Evolutionary conservation across 2,113 vertebrate species (phyloP).

Genomic region (Neoarius graeffei): DNA sequence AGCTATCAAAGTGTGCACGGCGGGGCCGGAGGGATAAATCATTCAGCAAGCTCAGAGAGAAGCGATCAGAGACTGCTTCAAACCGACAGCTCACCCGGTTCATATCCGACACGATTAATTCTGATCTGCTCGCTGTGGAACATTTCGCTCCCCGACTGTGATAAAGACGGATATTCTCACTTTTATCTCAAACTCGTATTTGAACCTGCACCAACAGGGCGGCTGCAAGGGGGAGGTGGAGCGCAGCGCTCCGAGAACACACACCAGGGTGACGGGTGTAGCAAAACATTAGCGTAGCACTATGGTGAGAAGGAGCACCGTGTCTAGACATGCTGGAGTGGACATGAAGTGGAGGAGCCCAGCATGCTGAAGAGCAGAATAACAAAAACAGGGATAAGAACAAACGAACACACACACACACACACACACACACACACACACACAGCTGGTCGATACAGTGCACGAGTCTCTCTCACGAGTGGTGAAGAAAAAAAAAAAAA

Average conservation of each 20-base stretch:
- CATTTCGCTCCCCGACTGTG: slow-evolving; percentile 8
- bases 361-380: slow-evolving; percentile 9
- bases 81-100: slow-evolving; percentile 16
- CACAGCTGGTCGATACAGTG: neutral
- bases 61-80: slow-evolving; percentile 20
- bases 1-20: slow-evolving; percentile 21
- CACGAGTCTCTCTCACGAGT: neutral
- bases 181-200: slow-evolving; percentile 33
- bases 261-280: slow-evolving; percentile 42
- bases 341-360: slow-evolving; percentile 16
- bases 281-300: slow-evolving; percentile 50
- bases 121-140: slow-evolving; percentile 19
- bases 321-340: slow-evolving; percentile 27
- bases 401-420: neutral
- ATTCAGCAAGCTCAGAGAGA: neutral
- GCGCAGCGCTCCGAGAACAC: neutral
- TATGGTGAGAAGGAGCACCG: neutral
- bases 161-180: slow-evolving; percentile 30
- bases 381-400: slow-evolving; percentile 7
- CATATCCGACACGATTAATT: slow-evolving; percentile 34
- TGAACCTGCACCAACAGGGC: slow-evolving; percentile 44
- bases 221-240: neutral
- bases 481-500: too few relatives aligned
- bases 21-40: neutral
- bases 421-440: neutral